Evolutionary conservation across 2,797 vertebrate genomes (phyloP).

Genomic region (Oryzias sinensis): DNA sequence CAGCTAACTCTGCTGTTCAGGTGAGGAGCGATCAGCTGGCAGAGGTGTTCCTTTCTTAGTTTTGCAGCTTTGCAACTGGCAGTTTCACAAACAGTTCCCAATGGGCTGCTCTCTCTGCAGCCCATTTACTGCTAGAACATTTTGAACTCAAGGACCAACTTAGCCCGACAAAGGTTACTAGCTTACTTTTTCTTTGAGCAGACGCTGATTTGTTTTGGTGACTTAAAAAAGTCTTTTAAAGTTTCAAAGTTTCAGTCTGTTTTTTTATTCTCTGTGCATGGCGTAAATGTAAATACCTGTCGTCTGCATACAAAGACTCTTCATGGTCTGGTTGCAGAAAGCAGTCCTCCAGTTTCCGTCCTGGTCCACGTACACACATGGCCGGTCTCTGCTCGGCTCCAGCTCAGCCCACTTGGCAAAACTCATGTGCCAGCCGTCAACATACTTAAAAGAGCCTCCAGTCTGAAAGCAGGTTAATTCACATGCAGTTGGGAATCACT

Average conservation of each 20-base stretch:
- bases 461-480: constrained; percentile 72
- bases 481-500: background rate
- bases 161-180: too few species aligned
- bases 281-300: constrained; percentile 68
- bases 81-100: too few species aligned
- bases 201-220: too few species aligned
- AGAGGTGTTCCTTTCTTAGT: too few species aligned
- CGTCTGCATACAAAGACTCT: constrained; percentile 84
- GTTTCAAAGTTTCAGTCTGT: background rate
- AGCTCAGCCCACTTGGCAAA: constrained; percentile 79
- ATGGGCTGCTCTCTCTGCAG: too few species aligned
- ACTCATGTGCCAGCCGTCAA: constrained; percentile 85
- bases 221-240: background rate
- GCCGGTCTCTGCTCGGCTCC: constrained; percentile 80
- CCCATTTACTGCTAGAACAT: too few species aligned
- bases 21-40: too few species aligned
- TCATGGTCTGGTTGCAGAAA: constrained; percentile 82
- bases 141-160: too few species aligned
- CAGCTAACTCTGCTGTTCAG: too few species aligned
- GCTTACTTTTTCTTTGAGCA: too few species aligned
- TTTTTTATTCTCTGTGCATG: too few species aligned
- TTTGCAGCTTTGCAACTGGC: too few species aligned
- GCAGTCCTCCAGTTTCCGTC: constrained; percentile 86
- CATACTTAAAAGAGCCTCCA: constrained; percentile 79
- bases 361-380: constrained; percentile 85